Conservation (phyloP, 2,113 vertebrate genomes). For the Oenanthe melanoleuca region DNA sequence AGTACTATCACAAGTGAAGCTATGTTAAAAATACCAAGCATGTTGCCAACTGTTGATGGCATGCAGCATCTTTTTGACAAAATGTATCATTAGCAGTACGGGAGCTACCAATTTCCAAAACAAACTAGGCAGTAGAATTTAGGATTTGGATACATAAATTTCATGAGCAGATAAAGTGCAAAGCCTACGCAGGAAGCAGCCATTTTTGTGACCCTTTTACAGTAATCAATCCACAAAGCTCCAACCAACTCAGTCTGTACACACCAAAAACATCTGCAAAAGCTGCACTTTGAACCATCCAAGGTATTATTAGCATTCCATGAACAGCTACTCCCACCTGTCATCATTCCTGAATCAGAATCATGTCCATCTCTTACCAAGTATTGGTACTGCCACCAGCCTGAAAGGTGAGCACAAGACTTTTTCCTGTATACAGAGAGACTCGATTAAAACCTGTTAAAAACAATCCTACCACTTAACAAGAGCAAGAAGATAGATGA, state of each 20-base stretch:
- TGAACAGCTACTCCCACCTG: neutral
- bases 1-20: neutral
- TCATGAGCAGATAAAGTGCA: neutral
- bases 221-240: neutral
- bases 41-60: neutral
- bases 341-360: neutral
- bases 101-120: neutral
- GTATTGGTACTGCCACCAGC: neutral
- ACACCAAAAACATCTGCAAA: neutral
- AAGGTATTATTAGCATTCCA: neutral
- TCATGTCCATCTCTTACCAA: neutral
- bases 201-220: neutral
- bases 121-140: neutral
- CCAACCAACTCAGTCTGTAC: neutral
- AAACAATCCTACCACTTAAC: neutral
- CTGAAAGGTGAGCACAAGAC: neutral
- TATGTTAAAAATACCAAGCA: neutral
- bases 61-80: neutral
- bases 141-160: neutral
- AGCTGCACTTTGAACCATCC: neutral
- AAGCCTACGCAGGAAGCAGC: neutral
- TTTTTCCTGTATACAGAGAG: neutral
- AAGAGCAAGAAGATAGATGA: neutral
- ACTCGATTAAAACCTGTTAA: neutral
- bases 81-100: neutral